Conservation (phyloP, 2,113 vertebrate genomes). For the Phoxinus phoxinus region DNA sequence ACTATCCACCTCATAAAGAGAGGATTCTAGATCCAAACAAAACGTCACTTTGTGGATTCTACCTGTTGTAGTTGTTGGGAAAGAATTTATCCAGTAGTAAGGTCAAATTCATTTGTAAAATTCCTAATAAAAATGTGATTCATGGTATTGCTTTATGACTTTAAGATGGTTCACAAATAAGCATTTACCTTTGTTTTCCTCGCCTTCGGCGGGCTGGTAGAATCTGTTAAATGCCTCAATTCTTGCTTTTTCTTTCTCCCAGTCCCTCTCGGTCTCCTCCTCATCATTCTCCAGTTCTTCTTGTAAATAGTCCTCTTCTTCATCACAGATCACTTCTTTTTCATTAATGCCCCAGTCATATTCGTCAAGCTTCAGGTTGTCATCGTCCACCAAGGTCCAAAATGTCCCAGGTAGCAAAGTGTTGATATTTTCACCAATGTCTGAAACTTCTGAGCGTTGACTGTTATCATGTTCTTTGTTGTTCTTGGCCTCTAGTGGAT, state of each 20-base stretch:
- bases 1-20: conserved; percentile 43
- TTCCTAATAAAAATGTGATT: conserved; percentile 10
- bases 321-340: conserved; percentile 13
- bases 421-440: conserved; percentile 47
- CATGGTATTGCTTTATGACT: background rate
- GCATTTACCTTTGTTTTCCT: conserved; percentile 64
- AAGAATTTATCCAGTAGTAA: background rate
- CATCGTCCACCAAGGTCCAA: conserved; percentile 51
- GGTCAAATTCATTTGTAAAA: background rate
- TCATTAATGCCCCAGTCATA: conserved; percentile 50
- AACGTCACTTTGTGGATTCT: conserved; percentile 55
- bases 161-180: background rate
- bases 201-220: conserved; percentile 61
- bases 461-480: background rate
- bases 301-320: conserved; percentile 18
- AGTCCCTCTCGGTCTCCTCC: conserved; percentile 67
- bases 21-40: conserved; percentile 45
- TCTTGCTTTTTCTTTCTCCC: conserved; percentile 72
- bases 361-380: conserved; percentile 34
- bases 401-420: conserved; percentile 21
- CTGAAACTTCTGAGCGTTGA: conserved; percentile 9
- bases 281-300: conserved; percentile 57
- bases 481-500: background rate
- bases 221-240: conserved; percentile 74
- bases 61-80: conserved; percentile 15